Conservation (phyloP, 2,888 invertebrate genomes). For the Mechanitis messenoides region DNA sequence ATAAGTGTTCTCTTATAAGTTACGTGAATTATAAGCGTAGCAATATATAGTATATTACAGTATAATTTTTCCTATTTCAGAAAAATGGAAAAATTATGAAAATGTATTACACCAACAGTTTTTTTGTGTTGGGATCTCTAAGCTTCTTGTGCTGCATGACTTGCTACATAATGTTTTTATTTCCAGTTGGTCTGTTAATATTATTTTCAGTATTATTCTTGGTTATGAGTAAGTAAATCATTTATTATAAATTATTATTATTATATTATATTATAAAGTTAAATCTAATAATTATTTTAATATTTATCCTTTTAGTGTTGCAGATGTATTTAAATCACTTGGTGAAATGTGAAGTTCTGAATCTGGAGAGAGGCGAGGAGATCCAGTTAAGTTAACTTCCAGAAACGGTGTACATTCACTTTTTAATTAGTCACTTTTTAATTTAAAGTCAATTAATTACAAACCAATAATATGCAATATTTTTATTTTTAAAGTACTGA, state of each 20-base stretch:
- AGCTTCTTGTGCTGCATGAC: neutral
- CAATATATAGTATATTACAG: neutral
- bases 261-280: too few species aligned
- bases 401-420: conserved; percentile 19
- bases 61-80: conserved; percentile 18
- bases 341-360: conserved; percentile 32
- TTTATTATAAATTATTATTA: neutral
- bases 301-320: conserved; percentile 24
- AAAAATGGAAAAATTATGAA: conserved; percentile 28
- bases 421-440: too few species aligned
- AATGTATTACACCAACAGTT: conserved; percentile 25
- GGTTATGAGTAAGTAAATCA: too few species aligned
- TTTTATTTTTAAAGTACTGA: too few species aligned
- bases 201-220: too few species aligned
- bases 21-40: neutral
- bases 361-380: conserved; percentile 29
- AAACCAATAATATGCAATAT: too few species aligned
- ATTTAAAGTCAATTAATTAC: too few species aligned
- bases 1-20: neutral
- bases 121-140: conserved; percentile 1
- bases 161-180: too few species aligned
- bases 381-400: conserved; percentile 30
- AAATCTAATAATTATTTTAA: neutral
- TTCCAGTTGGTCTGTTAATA: too few species aligned
- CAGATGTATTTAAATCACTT: conserved; percentile 31